Conservation (phyloP, 2,888 invertebrate species). For the Druceiella hillmani region DNA sequence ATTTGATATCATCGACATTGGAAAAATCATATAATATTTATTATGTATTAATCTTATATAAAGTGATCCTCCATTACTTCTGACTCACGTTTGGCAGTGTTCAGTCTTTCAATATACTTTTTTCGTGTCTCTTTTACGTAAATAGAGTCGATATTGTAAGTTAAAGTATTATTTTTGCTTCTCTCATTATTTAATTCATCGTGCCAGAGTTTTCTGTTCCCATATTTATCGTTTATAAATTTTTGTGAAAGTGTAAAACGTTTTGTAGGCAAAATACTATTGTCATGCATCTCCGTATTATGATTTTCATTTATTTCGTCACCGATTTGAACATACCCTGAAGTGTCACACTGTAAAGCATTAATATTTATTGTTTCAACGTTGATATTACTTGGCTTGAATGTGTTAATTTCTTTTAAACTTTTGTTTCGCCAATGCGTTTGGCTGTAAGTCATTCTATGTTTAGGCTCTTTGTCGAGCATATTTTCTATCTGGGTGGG, state of each 20-base stretch:
- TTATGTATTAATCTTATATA: conserved; percentile 30
- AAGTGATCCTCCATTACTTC: conserved; percentile 34
- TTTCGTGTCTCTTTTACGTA: too few relatives aligned
- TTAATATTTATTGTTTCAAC: conserved; percentile 43
- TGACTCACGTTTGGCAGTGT: conserved; percentile 36
- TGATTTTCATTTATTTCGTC: conserved; percentile 32
- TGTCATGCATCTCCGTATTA: conserved; percentile 34
- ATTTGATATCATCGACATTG: too few relatives aligned
- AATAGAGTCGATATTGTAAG: conserved; percentile 28
- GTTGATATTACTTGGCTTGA: conserved; percentile 35
- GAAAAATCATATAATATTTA: too few relatives aligned
- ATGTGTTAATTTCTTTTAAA: conserved; percentile 40
- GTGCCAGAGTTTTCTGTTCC: conserved; percentile 45
- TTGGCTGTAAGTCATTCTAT: conserved; percentile 45
- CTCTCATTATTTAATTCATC: conserved; percentile 36
- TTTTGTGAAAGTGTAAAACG: conserved; percentile 47
- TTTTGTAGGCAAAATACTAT: conserved; percentile 35
- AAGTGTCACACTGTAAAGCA: conserved; percentile 49
- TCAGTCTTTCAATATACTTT: conserved; percentile 38
- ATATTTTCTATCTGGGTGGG: conserved; percentile 37
- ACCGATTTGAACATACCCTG: conserved; percentile 42
- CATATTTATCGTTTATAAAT: conserved; percentile 51
- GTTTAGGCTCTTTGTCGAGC: conserved; percentile 37
- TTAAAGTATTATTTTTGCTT: conserved; percentile 34
- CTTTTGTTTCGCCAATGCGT: conserved; percentile 48